A percentile compares a stretch with the other conserved stretches of the same genome.
These are phyloP conservation scores for Pipra filicauda DNA, from an alignment of 2,113 vertebrate genomes.

Conservation along the genomic window DNA sequence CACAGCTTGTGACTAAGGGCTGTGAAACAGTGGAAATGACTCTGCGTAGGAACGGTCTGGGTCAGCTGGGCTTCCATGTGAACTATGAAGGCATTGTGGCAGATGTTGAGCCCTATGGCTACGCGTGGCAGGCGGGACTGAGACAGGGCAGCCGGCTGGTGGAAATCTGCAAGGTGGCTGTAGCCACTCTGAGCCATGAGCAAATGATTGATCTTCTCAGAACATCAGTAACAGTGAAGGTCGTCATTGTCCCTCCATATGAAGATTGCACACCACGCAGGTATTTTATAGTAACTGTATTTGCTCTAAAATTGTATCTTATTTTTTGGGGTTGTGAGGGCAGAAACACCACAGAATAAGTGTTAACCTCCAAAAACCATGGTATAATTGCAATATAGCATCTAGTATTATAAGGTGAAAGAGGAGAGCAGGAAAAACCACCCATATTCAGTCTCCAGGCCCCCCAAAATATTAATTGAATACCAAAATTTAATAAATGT, in stretches of 20 bases:
- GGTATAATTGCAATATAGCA: background rate
- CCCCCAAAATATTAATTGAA: background rate
- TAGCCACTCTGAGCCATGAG: conserved; percentile 93
- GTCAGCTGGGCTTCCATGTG: conserved; percentile 95
- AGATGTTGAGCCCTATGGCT: conserved; percentile 93
- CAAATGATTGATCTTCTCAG: conserved; percentile 96
- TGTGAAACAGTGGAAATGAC: conserved; percentile 95
- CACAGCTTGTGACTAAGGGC: conserved; percentile 90
- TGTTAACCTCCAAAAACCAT: background rate
- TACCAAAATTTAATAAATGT: background rate
- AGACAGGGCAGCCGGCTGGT: conserved; percentile 93
- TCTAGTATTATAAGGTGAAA: background rate
- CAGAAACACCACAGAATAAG: background rate
- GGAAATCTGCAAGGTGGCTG: conserved; percentile 94
- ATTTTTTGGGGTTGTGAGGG: accelerated
- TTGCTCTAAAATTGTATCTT: background rate
- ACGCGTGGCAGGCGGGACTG: conserved; percentile 94
- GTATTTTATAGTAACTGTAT: conserved; percentile 56
- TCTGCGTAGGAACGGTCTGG: conserved; percentile 89
- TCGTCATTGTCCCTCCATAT: conserved; percentile 93
- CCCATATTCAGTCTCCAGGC: background rate
- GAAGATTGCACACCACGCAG: conserved; percentile 94
- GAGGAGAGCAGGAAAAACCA: background rate
- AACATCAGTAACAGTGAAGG: conserved; percentile 93
- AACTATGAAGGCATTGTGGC: conserved; percentile 98